phyloP scores from a whole-genome alignment of 2,888 invertebrate species.

The Hipparchia sbordonii region DNA sequence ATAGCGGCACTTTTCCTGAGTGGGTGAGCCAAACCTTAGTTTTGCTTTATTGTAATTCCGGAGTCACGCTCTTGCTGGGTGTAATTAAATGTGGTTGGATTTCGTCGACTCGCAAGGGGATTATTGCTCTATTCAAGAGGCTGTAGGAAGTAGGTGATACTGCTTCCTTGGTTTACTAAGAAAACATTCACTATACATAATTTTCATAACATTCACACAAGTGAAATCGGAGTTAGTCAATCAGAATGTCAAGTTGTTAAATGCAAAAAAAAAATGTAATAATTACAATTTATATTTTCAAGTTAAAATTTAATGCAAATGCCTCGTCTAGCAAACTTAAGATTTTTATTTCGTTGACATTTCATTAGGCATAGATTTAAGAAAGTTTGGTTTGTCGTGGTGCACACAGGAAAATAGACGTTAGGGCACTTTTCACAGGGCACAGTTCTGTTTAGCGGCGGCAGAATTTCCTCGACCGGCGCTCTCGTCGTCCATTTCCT shows the following conservation, averaged over 20 bases:
- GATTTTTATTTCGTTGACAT: slow-evolving; percentile 37
- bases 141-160: neutral
- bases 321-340: slow-evolving; percentile 39
- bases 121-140: slow-evolving; percentile 31
- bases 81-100: slow-evolving; percentile 43
- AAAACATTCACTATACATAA: no score
- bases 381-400: slow-evolving; percentile 45
- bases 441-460: slow-evolving; percentile 37
- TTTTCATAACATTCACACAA: no score
- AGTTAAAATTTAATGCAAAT: slow-evolving; percentile 45
- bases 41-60: slow-evolving; percentile 42
- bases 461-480: slow-evolving; percentile 29
- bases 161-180: no score
- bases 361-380: slow-evolving; percentile 46
- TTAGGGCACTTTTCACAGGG: slow-evolving; percentile 45
- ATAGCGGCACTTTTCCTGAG: slow-evolving; percentile 3
- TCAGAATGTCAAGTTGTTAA: neutral
- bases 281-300: slow-evolving; percentile 1
- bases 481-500: slow-evolving; percentile 22
- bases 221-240: no score
- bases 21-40: slow-evolving; percentile 33
- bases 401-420: slow-evolving; percentile 52
- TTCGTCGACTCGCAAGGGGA: slow-evolving; percentile 27
- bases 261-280: neutral
- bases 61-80: slow-evolving; percentile 36